Evolutionary conservation across 2,113 vertebrate species (phyloP).

Genomic region (Chlamydotis undulata): DNA sequence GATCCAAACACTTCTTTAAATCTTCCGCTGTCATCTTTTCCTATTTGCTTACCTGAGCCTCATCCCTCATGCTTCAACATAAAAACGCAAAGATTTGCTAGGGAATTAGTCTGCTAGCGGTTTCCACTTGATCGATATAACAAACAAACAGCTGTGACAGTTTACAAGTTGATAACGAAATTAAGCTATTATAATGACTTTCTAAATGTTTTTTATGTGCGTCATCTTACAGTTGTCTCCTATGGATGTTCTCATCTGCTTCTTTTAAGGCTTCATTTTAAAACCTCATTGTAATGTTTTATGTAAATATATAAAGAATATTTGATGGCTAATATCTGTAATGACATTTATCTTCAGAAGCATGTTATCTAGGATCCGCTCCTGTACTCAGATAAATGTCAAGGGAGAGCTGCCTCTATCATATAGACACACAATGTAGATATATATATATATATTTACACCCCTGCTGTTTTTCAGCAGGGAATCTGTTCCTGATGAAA

Average conservation of each 20-base stretch:
- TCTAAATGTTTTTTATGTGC: neutral
- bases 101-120: neutral
- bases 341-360: conserved; percentile 57
- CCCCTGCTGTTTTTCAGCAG: conserved; percentile 21
- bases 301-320: conserved; percentile 62
- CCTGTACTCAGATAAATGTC: conserved; percentile 55
- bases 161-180: neutral
- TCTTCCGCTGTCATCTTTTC: neutral
- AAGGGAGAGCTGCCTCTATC: conserved; percentile 1
- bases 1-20: neutral
- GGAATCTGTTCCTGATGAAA: conserved; percentile 6
- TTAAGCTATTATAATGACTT: conserved; percentile 8
- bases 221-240: neutral
- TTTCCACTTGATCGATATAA: neutral
- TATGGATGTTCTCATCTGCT: neutral
- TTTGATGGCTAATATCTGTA: conserved; percentile 39
- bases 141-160: conserved; percentile 1
- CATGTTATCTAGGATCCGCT: conserved; percentile 21
- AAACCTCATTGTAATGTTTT: conserved; percentile 44
- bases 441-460: conserved; percentile 15
- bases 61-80: neutral
- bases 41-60: neutral
- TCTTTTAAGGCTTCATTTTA: neutral
- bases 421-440: conserved; percentile 22
- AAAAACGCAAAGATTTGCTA: neutral